Conservation (phyloP, 2,888 invertebrate species). For the Rhagonycha lutea region DNA sequence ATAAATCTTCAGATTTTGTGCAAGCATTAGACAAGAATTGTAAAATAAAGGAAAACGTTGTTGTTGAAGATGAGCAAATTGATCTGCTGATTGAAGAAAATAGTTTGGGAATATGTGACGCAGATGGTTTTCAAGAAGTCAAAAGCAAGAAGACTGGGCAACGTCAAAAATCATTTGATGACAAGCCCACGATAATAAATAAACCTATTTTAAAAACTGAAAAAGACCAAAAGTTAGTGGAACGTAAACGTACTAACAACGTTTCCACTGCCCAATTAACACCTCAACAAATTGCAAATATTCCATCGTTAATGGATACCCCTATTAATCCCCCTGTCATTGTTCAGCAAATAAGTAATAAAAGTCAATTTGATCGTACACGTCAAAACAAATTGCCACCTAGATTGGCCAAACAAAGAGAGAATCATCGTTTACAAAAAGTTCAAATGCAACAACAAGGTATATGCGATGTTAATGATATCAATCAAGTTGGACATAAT, state of each 20-base stretch:
- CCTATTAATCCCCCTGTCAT: constrained; percentile 57
- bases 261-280: constrained; percentile 37
- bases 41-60: constrained; percentile 36
- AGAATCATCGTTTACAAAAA: constrained; percentile 60
- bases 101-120: constrained; percentile 55
- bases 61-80: constrained; percentile 41
- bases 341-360: constrained; percentile 45
- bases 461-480: constrained; percentile 58
- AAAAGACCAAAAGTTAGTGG: constrained; percentile 42
- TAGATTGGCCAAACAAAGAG: constrained; percentile 76
- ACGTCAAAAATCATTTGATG: constrained; percentile 51
- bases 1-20: constrained; percentile 19
- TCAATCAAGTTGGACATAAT: constrained; percentile 52
- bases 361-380: constrained; percentile 44
- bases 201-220: constrained; percentile 44
- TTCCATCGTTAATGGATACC: constrained; percentile 57
- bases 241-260: constrained; percentile 29
- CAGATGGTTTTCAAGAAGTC: constrained; percentile 83
- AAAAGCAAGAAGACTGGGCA: constrained; percentile 79
- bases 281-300: constrained; percentile 56
- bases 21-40: constrained; percentile 51
- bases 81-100: constrained; percentile 50
- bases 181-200: constrained; percentile 39
- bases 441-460: constrained; percentile 53
- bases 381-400: constrained; percentile 73